Base-by-base conservation (phyloP, 2,113 vertebrate genomes). In the Anhinga anhinga region DNA sequence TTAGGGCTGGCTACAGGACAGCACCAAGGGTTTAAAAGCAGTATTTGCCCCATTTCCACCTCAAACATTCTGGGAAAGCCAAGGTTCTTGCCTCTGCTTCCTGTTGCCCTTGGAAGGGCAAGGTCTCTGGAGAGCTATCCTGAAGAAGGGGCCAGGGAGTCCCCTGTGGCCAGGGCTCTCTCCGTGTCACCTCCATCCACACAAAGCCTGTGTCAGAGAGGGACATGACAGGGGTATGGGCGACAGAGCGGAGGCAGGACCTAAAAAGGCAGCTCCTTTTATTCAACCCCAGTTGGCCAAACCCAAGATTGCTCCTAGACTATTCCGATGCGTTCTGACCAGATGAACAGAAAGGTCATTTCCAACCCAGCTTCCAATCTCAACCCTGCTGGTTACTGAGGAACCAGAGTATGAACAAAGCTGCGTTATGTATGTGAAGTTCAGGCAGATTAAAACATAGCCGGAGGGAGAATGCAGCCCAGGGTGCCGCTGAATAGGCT, bases 291-390 rank as follows among this genome's bases (percentile, higher is more conserved):
- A 62, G 29, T 3, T 58, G 58, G 30, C 19, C 27, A 69, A 62
- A 65, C 17, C 45, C 76, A 72, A 36, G 47, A 63, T 36, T 92
- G 76, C 21, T 56, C 45, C 77, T 42, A 32, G 36, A 32, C 26
- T 36, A 25, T 36, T 30, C 10, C 2, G 2, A 19, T 44, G 17
- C 0, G 1, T 10, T 73, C 30, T 7, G 76, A 73, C 6, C 27
- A 85, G n/a, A 40, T 7, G 40, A 90, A 88, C 0, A 1, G 53
- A 73, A 87, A 66, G 36, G 38, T n/a, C 7, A 10, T 32, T 88
- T 81, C 76, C 44, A 82, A 36, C 3, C 6, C 45, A 32, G 27
- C 13, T 62, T 88, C 40, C 23, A 30, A n/a, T 47, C 50, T 77
- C 38, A 90, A 42, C 9, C n/a, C 45, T 42, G 32, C 10, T 90